Base-by-base conservation (phyloP, 2,113 vertebrate genomes). In the Dasyornis broadbenti region DNA sequence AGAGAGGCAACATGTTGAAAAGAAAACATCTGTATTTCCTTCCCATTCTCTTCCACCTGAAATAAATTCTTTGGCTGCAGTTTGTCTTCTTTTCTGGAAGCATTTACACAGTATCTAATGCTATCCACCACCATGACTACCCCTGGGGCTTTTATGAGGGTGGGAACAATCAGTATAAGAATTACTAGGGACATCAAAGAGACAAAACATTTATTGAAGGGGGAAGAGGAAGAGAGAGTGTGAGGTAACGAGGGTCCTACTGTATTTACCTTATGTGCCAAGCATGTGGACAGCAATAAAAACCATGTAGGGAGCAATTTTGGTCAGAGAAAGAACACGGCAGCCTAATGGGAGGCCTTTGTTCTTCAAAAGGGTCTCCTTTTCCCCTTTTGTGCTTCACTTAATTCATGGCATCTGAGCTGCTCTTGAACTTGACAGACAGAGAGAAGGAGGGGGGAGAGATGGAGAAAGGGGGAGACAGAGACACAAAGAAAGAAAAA, bases 361-460 rank as follows among this genome's bases (percentile, higher is more conserved):
- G 98, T 98, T 98, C 98, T 98, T 98, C 97, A 97, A 98, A 98
- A 98, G 97, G 97, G 97, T 97, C 97, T 98, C 96, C 98, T 97
- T 98, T 97, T 92, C 97, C 97, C 97, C 96, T 98, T 98, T 98
- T 98, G 98, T 98, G 98, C 97, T 98, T 97, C 98, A 97, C 95
- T 97, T 98, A 98, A 98, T 98, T 98, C 98, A 98, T 92, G 98
- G 98, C 97, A 97, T 98, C 98, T 97, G 98, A 98, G 98, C 97
- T 97, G 96, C 98, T 98, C 98, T 98, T 98, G 98, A 98, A 98
- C 98, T 98, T 98, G 98, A 98, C 97, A 98, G 98, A 97, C 96
- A 90, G 95, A 96, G 91, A 95, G 80, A 88, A 95, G 95, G 92
- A 95, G 95, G 92, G 92, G 88, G 93, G 76, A 94, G 76, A 95